A percentile compares a stretch with the other conserved stretches of the same genome.
Evolutionary conservation across 1,140 invertebrate genomes (phyloP).

Genomic region (Asobara japonica): DNA sequence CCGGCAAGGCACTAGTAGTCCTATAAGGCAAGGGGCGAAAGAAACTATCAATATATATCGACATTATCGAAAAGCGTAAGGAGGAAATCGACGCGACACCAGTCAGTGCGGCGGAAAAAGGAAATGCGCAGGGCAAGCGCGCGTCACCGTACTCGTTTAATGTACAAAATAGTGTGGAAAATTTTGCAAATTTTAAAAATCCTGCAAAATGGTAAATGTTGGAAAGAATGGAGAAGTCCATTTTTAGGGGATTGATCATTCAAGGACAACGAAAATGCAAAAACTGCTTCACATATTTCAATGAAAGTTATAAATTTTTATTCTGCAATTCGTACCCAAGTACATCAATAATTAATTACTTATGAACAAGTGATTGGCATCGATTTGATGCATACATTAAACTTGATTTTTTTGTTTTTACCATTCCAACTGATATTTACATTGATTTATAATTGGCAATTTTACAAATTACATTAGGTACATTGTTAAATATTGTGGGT

Average conservation of each 20-base stretch:
- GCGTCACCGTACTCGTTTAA: no score
- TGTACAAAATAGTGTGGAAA: no score
- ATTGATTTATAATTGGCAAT: constrained; percentile 19
- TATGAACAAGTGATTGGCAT: background rate
- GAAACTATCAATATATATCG: no score
- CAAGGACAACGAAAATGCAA: background rate
- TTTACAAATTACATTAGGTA: constrained; percentile 28
- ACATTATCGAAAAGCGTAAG: no score
- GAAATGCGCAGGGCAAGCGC: no score
- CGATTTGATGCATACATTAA: background rate
- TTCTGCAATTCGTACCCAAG: constrained; percentile 5
- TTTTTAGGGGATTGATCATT: background rate
- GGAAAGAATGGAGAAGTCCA: no score
- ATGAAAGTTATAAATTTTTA: constrained; percentile 11
- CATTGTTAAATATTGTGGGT: background rate
- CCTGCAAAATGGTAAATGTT: no score
- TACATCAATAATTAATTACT: constrained; percentile 4
- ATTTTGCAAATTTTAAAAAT: no score
- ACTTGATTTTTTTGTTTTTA: background rate
- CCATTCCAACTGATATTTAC: constrained; percentile 28
- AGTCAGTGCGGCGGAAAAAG: no score
- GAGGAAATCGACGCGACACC: no score
- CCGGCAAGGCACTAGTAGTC: no score
- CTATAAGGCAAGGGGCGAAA: no score
- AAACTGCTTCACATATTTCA: background rate